A percentile compares a stretch with the other conserved stretches of the same genome.
Conservation (phyloP, 2,888 invertebrate species). For the Diplazon laetatorius region DNA sequence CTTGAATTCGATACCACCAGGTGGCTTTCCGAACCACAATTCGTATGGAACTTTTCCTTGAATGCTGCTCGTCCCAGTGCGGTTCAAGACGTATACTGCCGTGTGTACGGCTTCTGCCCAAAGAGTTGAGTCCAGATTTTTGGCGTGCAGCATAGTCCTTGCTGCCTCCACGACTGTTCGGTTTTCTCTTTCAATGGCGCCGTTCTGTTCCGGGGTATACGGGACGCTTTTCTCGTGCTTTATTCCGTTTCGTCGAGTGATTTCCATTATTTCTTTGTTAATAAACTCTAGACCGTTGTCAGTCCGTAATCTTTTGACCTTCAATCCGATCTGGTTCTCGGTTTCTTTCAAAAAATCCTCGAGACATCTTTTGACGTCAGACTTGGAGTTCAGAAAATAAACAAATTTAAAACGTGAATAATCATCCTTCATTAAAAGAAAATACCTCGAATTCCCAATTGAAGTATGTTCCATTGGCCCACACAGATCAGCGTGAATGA, state of each 20-base stretch:
- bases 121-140: slow-evolving; percentile 66
- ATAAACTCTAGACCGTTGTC: slow-evolving; percentile 62
- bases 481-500: slow-evolving; percentile 62
- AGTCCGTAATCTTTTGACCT: slow-evolving; percentile 48
- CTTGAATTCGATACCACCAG: slow-evolving; percentile 33
- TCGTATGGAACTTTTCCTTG: slow-evolving; percentile 70
- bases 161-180: slow-evolving; percentile 71
- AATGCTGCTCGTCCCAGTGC: slow-evolving; percentile 71
- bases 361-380: slow-evolving; percentile 4
- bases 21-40: slow-evolving; percentile 69
- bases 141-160: slow-evolving; percentile 57
- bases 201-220: slow-evolving; percentile 65
- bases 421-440: slow-evolving; percentile 52
- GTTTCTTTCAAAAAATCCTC: slow-evolving; percentile 18
- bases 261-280: slow-evolving; percentile 20
- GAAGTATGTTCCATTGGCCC: slow-evolving; percentile 56
- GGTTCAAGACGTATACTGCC: slow-evolving; percentile 75
- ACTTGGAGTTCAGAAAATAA: slow-evolving; percentile 41
- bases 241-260: slow-evolving; percentile 31
- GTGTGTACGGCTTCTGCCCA: slow-evolving; percentile 80
- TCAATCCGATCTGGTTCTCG: slow-evolving; percentile 40
- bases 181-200: slow-evolving; percentile 69
- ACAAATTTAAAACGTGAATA: slow-evolving; percentile 51
- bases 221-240: slow-evolving; percentile 52
- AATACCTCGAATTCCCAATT: slow-evolving; percentile 25